Conservation (phyloP, 2,113 vertebrate genomes). For the Bos indicus region DNA sequence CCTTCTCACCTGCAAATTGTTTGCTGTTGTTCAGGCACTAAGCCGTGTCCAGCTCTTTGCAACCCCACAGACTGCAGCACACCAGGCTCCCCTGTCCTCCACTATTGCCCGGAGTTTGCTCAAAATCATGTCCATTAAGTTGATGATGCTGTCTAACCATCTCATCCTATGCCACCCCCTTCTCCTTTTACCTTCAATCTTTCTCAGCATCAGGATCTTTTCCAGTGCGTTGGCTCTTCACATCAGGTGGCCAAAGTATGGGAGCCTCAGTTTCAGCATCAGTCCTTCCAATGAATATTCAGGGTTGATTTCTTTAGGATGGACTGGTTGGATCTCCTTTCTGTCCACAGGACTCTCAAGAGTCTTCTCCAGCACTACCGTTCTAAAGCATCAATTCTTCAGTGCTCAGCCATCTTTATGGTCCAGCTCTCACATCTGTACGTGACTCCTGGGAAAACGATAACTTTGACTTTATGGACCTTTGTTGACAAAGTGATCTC, state of each 20-base stretch:
- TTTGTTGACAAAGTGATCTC: neutral
- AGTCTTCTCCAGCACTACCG: neutral
- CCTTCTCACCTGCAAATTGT: neutral
- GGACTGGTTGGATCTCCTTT: neutral
- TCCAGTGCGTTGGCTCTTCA: neutral
- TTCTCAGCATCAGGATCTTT: neutral
- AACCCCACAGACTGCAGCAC: neutral
- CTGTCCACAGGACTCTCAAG: neutral
- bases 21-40: neutral
- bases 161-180: neutral
- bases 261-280: neutral
- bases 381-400: neutral
- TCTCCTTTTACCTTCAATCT: neutral
- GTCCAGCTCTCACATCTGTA: neutral
- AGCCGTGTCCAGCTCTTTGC: neutral
- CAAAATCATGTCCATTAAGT: neutral
- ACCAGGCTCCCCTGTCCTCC: neutral
- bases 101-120: neutral
- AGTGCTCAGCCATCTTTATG: neutral
- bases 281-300: neutral
- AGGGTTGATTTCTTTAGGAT: neutral
- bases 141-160: neutral
- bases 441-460: neutral
- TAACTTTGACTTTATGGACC: neutral
- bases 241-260: neutral